These are phyloP conservation scores for Arvicanthis niloticus DNA, from an alignment of 2,113 vertebrate genomes.

Conservation along the genomic window DNA sequence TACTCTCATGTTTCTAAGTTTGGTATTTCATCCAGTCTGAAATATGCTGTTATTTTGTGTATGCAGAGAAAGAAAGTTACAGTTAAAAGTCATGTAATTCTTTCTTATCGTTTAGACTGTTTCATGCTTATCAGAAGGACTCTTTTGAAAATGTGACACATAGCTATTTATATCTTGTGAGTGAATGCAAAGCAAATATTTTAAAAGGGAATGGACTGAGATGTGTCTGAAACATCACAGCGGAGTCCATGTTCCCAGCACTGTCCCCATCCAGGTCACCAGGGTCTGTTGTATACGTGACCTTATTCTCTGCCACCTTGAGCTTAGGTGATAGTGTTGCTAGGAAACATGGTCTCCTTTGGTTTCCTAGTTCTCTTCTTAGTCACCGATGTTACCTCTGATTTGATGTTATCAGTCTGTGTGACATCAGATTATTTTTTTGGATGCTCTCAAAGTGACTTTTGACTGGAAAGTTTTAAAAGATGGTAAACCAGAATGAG, in stretches of 20 bases:
- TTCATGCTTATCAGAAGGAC: background rate
- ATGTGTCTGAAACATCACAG: background rate
- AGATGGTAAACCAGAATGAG: background rate
- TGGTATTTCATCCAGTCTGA: background rate
- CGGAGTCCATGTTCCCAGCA: background rate
- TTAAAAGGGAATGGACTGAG: background rate
- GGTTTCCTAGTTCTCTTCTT: background rate
- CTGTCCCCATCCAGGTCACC: background rate
- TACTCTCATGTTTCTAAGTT: background rate
- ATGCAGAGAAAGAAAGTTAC: background rate
- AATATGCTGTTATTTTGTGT: background rate
- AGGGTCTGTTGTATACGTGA: background rate
- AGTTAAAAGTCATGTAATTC: background rate
- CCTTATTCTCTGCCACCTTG: background rate
- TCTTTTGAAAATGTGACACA: background rate
- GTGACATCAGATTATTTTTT: background rate
- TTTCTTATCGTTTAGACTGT: background rate
- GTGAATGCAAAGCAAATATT: background rate
- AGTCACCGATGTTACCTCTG: background rate
- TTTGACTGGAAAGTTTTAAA: background rate
- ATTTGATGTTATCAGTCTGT: background rate
- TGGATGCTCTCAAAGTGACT: background rate
- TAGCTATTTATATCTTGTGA: background rate
- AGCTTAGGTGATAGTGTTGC: background rate
- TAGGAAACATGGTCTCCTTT: background rate